phyloP scores from a whole-genome alignment of 1,140 invertebrate species.

The Euura saliciscinereae region DNA sequence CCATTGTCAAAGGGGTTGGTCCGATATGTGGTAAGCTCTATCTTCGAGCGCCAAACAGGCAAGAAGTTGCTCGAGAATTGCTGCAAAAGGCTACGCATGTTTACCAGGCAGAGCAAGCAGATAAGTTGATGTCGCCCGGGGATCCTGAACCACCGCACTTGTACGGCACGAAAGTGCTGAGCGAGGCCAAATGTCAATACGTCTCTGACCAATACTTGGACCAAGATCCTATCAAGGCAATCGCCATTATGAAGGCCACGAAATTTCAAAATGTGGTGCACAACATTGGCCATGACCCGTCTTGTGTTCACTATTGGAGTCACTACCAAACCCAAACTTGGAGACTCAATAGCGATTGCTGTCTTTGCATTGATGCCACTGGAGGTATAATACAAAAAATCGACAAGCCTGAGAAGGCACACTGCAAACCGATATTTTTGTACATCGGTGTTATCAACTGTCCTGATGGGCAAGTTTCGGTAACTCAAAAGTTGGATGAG shows the following conservation, averaged over 20 bases:
- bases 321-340: neutral
- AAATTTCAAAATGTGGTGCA: constrained; percentile 19
- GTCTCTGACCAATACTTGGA: neutral
- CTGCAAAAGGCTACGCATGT: neutral
- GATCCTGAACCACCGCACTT: constrained; percentile 16
- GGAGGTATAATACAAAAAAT: constrained; percentile 26
- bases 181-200: constrained; percentile 6
- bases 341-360: neutral
- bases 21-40: neutral
- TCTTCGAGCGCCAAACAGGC: neutral
- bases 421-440: constrained; percentile 22
- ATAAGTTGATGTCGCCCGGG: constrained; percentile 10
- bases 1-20: neutral
- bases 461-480: constrained; percentile 4
- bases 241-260: constrained; percentile 3
- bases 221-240: constrained; percentile 14
- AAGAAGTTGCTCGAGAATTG: neutral
- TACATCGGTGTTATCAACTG: constrained; percentile 14
- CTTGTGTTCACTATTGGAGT: neutral
- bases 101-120: constrained; percentile 13
- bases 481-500: constrained; percentile 23
- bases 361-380: neutral
- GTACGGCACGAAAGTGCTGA: neutral
- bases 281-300: constrained; percentile 14
- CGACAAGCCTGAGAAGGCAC: constrained; percentile 16